Percentiles rank a stretch among this genome's conserved stretches.
Evolutionary conservation across 2,113 vertebrate species (phyloP).

Genomic region (Triplophysa siluroides): DNA sequence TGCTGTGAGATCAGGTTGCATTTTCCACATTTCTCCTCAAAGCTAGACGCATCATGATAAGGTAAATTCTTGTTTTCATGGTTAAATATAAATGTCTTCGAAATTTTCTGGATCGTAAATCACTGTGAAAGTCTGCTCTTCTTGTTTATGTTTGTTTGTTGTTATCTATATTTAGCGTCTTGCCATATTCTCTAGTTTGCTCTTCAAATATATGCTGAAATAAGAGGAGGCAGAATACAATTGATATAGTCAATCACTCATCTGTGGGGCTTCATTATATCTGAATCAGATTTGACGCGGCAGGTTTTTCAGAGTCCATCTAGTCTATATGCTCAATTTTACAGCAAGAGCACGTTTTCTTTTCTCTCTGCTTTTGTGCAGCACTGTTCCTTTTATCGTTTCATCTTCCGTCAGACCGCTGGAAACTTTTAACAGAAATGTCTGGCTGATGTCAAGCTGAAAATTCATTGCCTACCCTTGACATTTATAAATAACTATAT

Average conservation of each 20-base stretch:
- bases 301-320: not conserved
- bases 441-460: slow-evolving; percentile 32
- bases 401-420: slow-evolving; percentile 60
- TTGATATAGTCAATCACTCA: not conserved
- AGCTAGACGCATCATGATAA: not conserved
- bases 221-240: not conserved
- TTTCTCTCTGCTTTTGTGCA: slow-evolving; percentile 9
- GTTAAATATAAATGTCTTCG: slow-evolving; percentile 30
- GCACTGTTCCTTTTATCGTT: slow-evolving; percentile 57
- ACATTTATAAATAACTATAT: not conserved
- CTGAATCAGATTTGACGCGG: not conserved
- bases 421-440: slow-evolving; percentile 59
- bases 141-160: not conserved
- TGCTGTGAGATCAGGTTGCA: too few species aligned
- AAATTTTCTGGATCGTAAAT: slow-evolving; percentile 5
- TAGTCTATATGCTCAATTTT: not conserved
- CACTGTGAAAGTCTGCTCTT: not conserved
- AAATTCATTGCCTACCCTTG: not conserved
- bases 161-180: not conserved
- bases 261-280: not conserved
- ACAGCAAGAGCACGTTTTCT: not conserved
- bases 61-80: not conserved
- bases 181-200: not conserved
- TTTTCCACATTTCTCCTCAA: slow-evolving; percentile 16
- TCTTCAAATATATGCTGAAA: slow-evolving; percentile 8